Base-by-base conservation (phyloP, 2,888 invertebrate genomes). In the Thera obeliscata region DNA sequence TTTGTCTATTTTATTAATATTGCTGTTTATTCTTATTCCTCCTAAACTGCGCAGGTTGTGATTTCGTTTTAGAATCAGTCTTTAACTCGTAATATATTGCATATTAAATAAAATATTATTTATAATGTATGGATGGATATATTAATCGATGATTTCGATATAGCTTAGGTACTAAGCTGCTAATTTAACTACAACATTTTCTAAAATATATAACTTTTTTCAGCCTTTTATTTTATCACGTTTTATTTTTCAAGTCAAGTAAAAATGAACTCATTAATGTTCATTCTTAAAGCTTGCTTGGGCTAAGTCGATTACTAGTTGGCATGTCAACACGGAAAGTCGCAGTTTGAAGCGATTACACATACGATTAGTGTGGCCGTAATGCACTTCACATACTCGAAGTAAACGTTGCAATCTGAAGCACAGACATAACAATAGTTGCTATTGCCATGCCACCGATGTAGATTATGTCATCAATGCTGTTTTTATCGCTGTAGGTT, bases 321-420 rank as follows among this genome's bases (percentile, higher is more conserved):
- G 72, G 81, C 81, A 78, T 85, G 82, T 79, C 77, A 77, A 81
- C 79, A 80, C 79, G 81, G 76, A 78, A 83, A 72, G 70, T 73
- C 68, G 73, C 75, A 75, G 72, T 79, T 81, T 76, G 70, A 74
- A 75, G 67, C 71, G 69, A 76, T 83, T 83, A 84, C 72, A 83
- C 81, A 84, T 76, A 67, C 65, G 49, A 71, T 71, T 70, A 71
- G 63, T 64, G 64, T 66, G 66, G 59, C 70, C 65, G 71, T 68
- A 68, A 36, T 70, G 52, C 66, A 64, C 54, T 69, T 57, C 59
- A 72, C 63, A 61, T 66, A 71, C 70, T 59, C 61, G 66, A 74
- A 72, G 73, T 72, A 70, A 74, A 73, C 71, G 68, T 70, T 67
- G 73, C 72, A 73, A 71, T 66, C 52, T 56, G n/a, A 41, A 54